Conservation (phyloP, 2,797 vertebrate species). For the Enteromius trimaculatus region DNA sequence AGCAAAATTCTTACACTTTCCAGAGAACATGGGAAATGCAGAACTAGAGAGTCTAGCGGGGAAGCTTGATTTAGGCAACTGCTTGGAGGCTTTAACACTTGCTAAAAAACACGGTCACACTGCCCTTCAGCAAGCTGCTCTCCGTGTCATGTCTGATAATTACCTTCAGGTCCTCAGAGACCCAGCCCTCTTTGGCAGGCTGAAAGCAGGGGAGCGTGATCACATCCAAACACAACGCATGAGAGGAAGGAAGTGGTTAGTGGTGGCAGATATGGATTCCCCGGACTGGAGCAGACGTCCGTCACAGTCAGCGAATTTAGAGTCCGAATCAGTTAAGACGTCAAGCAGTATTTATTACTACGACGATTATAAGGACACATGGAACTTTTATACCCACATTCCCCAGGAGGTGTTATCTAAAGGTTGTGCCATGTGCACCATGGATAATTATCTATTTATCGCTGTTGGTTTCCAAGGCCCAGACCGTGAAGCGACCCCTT, state of each 20-base stretch:
- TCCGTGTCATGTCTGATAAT: conserved; percentile 91
- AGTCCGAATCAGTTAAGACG: conserved; percentile 55
- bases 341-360: conserved; percentile 86
- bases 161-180: conserved; percentile 89
- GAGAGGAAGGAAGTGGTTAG: conserved; percentile 77
- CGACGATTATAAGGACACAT: conserved; percentile 78
- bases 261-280: conserved; percentile 83
- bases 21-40: conserved; percentile 57
- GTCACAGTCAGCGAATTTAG: conserved; percentile 31
- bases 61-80: conserved; percentile 88
- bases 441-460: conserved; percentile 96
- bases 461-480: conserved; percentile 83
- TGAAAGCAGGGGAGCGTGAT: conserved; percentile 85
- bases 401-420: conserved; percentile 84
- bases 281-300: conserved; percentile 69
- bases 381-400: conserved; percentile 80
- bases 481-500: conserved; percentile 74
- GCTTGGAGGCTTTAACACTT: conserved; percentile 79
- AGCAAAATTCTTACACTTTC: conserved; percentile 68
- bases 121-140: conserved; percentile 78
- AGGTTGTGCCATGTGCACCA: conserved; percentile 86
- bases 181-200: conserved; percentile 79
- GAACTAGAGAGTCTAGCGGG: conserved; percentile 71
- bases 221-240: conserved; percentile 80
- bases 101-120: conserved; percentile 84